Percentiles rank a stretch among this genome's conserved stretches.
Evolutionary conservation across 2,113 vertebrate species (phyloP).

Genomic region (Numenius arquata): DNA sequence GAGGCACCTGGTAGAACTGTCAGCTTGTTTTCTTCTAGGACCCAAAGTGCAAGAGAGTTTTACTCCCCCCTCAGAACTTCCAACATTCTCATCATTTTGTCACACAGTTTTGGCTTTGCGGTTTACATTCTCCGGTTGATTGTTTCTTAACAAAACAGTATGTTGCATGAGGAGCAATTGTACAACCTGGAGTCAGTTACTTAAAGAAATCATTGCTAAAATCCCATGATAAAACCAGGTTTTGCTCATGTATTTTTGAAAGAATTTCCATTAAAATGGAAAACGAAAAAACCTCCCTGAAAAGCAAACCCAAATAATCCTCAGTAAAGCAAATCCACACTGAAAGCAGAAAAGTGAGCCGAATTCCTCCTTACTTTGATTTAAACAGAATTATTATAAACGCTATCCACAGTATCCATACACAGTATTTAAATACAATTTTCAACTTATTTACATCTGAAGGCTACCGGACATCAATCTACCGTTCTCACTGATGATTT

Average conservation of each 20-base stretch:
- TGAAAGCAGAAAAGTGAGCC: background rate
- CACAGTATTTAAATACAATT: background rate
- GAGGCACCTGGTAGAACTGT: background rate
- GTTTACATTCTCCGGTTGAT: background rate
- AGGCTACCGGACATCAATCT: background rate
- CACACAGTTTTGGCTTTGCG: background rate
- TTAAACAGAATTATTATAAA: background rate
- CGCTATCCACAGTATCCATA: background rate
- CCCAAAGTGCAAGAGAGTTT: background rate
- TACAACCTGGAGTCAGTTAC: background rate
- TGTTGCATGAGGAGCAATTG: background rate
- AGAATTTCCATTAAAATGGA: background rate
- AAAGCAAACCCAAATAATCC: background rate
- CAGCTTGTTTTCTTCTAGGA: background rate
- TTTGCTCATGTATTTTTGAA: background rate
- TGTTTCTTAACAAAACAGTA: conserved; percentile 6
- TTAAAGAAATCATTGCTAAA: conserved; percentile 9
- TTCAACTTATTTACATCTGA: background rate
- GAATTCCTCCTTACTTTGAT: background rate
- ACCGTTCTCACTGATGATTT: background rate
- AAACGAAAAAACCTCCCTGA: background rate
- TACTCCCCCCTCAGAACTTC: background rate
- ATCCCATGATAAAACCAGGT: background rate
- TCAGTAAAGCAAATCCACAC: background rate
- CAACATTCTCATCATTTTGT: background rate